Conservation (phyloP, 2,888 invertebrate species). For the Ditula angustiorana region DNA sequence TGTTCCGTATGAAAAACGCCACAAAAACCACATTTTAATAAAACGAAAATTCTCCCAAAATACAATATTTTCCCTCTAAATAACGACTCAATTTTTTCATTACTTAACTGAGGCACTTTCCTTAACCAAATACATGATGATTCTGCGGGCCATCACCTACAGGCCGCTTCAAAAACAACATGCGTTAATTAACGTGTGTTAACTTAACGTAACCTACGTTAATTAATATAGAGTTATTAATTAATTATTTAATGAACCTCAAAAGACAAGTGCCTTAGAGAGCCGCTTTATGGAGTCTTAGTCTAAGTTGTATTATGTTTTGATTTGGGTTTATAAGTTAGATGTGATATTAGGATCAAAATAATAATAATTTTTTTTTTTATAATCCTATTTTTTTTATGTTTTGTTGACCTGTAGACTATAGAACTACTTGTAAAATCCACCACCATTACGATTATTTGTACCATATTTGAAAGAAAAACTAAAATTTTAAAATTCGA, state of each 20-base stretch:
- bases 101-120: not conserved
- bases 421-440: too few species aligned
- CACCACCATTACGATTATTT: too few species aligned
- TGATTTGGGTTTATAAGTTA: not conserved
- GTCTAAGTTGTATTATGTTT: not conserved
- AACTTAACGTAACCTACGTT: not conserved
- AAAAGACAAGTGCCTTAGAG: not conserved
- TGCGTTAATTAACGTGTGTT: slow-evolving; percentile 5
- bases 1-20: too few species aligned
- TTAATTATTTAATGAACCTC: slow-evolving; percentile 2
- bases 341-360: not conserved
- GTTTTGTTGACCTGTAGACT: too few species aligned
- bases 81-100: not conserved
- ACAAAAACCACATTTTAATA: not conserved
- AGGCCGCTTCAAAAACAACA: not conserved
- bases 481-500: too few species aligned
- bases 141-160: not conserved
- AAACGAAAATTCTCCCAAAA: not conserved
- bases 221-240: not conserved
- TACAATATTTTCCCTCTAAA: not conserved
- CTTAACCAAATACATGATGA: not conserved
- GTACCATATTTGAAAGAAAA: too few species aligned
- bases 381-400: too few species aligned
- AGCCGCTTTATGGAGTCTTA: not conserved
- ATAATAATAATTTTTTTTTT: too few species aligned